A percentile compares a stretch with the other conserved stretches of the same genome.
These are phyloP conservation scores for Neogobius melanostomus DNA, from an alignment of 2,113 vertebrate species.

Conservation along the genomic window DNA sequence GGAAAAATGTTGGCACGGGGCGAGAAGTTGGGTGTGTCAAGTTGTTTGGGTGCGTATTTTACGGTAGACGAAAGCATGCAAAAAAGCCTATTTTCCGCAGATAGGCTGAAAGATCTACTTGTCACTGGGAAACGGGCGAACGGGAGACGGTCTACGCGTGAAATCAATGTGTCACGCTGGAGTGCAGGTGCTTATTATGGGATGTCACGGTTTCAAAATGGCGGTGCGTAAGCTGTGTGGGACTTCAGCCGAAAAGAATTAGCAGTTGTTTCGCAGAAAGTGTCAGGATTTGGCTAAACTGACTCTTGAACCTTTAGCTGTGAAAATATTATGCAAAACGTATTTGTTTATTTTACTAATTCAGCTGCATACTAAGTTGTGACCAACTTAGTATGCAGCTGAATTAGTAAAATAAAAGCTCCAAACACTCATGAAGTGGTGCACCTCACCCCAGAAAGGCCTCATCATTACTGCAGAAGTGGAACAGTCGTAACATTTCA, in stretches of 20 bases:
- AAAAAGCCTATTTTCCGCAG: conserved; percentile 23
- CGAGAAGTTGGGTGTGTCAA: conserved; percentile 20
- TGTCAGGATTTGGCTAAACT: too few relatives aligned
- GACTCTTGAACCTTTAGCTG: too few relatives aligned
- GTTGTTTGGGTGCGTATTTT: conserved; percentile 60
- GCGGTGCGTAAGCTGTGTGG: neutral
- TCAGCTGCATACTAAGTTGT: too few relatives aligned
- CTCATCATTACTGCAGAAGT: too few relatives aligned
- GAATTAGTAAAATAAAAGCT: too few relatives aligned
- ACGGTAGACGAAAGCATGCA: neutral
- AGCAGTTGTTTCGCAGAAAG: conserved; percentile 22
- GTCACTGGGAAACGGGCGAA: neutral
- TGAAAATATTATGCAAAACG: too few relatives aligned
- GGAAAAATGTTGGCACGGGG: conserved; percentile 33
- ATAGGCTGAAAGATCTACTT: conserved; percentile 30
- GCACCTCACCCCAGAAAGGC: too few relatives aligned
- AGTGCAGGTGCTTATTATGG: conserved; percentile 8
- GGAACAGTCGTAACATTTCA: too few relatives aligned
- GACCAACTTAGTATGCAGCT: too few relatives aligned
- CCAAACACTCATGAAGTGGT: too few relatives aligned
- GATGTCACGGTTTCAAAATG: conserved; percentile 11
- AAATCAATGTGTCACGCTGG: conserved; percentile 17
- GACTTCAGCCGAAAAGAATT: conserved; percentile 8
- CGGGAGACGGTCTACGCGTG: conserved; percentile 12
- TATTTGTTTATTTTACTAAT: too few relatives aligned